Conservation (phyloP, 2,888 invertebrate genomes). For the Eupithecia tripunctaria region DNA sequence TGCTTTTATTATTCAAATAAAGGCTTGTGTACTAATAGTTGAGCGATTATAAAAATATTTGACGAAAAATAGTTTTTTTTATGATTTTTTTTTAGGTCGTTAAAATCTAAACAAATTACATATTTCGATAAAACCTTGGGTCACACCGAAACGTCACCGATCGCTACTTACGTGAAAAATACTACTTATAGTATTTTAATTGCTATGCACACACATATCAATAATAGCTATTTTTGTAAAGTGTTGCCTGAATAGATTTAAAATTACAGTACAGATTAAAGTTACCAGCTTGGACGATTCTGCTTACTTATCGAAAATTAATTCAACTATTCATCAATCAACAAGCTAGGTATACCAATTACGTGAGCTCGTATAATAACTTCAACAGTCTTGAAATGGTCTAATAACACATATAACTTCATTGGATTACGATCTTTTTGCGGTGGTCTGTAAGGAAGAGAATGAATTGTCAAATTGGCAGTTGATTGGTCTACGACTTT, state of each 20-base stretch:
- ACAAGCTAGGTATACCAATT: conserved; percentile 65
- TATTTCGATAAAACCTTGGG: no score
- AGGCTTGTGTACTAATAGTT: no score
- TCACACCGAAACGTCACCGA: no score
- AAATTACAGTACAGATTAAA: conserved; percentile 10
- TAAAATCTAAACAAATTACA: no score
- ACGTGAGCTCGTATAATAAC: conserved; percentile 70
- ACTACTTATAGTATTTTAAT: no score
- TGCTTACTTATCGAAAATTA: conserved; percentile 78
- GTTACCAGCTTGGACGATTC: conserved; percentile 24
- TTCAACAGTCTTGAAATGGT: conserved; percentile 62
- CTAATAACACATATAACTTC: conserved; percentile 56
- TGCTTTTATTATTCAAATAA: no score
- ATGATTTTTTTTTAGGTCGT: no score
- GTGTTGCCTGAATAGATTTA: neutral
- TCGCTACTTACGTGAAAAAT: no score
- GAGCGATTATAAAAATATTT: no score
- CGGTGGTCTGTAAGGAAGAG: conserved; percentile 65
- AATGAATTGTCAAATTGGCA: conserved; percentile 65
- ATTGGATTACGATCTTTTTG: conserved; percentile 74
- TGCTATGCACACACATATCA: neutral
- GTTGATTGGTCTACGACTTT: conserved; percentile 58
- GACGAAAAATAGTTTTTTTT: no score
- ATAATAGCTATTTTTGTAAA: neutral
- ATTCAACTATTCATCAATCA: conserved; percentile 79